These are phyloP conservation scores for Pemphigus obesinymphae DNA, from an alignment of 1,140 invertebrate genomes.

Conservation along the genomic window DNA sequence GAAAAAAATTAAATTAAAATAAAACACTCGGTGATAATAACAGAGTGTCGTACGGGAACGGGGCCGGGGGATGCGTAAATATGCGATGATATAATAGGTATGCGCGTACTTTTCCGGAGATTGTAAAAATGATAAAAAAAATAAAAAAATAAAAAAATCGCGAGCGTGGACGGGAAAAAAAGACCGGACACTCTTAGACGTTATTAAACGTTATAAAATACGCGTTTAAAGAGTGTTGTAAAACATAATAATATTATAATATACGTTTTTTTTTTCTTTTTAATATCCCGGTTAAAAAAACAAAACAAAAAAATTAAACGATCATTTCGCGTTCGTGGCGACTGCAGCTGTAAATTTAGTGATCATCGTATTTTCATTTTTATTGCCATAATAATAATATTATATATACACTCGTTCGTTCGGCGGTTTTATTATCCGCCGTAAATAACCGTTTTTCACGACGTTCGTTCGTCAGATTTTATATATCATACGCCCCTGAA, in stretches of 20 bases:
- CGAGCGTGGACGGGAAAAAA: not conserved
- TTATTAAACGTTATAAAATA: not conserved
- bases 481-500: too few species aligned
- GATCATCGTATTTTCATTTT: not conserved
- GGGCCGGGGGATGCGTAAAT: too few species aligned
- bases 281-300: not conserved
- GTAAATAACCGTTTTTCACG: not conserved
- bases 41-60: not conserved
- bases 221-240: not conserved
- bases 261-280: too few species aligned
- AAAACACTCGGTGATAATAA: not conserved
- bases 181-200: not conserved
- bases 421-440: not conserved
- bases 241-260: not conserved
- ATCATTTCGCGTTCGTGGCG: not conserved
- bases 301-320: not conserved
- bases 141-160: too few species aligned
- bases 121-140: not conserved
- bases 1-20: not conserved
- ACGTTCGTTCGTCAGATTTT: not conserved
- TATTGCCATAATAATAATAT: not conserved
- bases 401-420: too few species aligned
- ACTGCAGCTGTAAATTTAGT: not conserved
- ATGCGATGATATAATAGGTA: too few species aligned
- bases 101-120: not conserved